phyloP scores from a whole-genome alignment of 2,797 vertebrate genomes.

The Notolabrus celidotus region DNA sequence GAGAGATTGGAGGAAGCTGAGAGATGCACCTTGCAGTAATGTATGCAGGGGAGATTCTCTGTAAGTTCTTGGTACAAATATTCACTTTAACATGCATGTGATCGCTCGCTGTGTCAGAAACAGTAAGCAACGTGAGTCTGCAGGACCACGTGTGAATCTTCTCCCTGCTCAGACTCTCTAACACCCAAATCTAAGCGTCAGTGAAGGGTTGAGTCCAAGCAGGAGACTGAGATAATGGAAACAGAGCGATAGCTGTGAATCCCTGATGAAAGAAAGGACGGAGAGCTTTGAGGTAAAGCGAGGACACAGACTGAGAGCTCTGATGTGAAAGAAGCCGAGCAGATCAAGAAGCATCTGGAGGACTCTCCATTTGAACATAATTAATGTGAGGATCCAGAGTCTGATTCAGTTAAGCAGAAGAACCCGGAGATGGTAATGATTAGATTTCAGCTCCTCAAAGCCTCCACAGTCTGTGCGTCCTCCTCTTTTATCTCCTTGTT shows the following conservation, averaged over 20 bases:
- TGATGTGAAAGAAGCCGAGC: constrained; percentile 7
- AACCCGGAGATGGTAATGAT: constrained; percentile 26
- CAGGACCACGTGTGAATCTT: too few relatives aligned
- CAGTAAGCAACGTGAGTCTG: too few relatives aligned
- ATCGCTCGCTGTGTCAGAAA: too few relatives aligned
- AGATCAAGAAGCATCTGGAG: constrained; percentile 21
- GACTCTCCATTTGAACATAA: constrained; percentile 27
- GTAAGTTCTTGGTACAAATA: too few relatives aligned
- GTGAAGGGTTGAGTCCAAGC: too few relatives aligned
- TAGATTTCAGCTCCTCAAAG: constrained; percentile 9
- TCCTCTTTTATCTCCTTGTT: constrained; percentile 5
- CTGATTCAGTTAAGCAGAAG: constrained; percentile 25
- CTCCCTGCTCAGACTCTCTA: too few relatives aligned
- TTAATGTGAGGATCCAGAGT: constrained; percentile 33
- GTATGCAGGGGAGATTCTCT: too few relatives aligned
- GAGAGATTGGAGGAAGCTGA: too few relatives aligned
- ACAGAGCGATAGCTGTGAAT: neutral
- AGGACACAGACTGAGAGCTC: neutral
- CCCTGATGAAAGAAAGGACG: neutral
- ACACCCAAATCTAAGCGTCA: neutral
- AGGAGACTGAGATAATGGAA: neutral
- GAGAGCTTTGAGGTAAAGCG: neutral
- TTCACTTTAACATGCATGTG: too few relatives aligned
- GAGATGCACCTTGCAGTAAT: too few relatives aligned
- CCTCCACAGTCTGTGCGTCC: constrained; percentile 21